Evolutionary conservation across 2,888 invertebrate genomes (phyloP).

Genomic region (Coelinius sp.): DNA sequence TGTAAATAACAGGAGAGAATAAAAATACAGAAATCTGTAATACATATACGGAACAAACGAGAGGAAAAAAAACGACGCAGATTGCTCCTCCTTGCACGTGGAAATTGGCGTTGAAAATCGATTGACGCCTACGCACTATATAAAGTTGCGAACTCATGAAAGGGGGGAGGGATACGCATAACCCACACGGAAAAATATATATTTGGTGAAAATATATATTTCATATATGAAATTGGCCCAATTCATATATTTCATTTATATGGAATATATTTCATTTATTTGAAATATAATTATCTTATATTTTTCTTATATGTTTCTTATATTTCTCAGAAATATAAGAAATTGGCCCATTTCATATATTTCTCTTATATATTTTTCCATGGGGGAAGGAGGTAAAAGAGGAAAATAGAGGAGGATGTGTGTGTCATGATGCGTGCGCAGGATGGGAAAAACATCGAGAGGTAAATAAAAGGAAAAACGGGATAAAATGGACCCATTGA

Average conservation of each 20-base stretch:
- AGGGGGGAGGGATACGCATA: background rate
- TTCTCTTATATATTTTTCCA: too few species aligned
- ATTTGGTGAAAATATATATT: too few species aligned
- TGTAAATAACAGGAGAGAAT: background rate
- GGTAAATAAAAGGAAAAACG: slow-evolving; percentile 2
- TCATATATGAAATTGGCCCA: too few species aligned
- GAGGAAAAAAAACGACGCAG: slow-evolving; percentile 17
- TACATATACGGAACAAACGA: slow-evolving; percentile 4
- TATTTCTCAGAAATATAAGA: too few species aligned
- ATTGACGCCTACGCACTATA: slow-evolving; percentile 37
- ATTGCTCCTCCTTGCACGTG: slow-evolving; percentile 45
- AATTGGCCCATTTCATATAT: too few species aligned
- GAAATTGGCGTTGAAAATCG: slow-evolving; percentile 49
- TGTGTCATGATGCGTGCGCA: slow-evolving; percentile 20
- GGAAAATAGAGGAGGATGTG: background rate
- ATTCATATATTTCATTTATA: too few species aligned
- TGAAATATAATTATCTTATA: too few species aligned
- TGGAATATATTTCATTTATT: too few species aligned
- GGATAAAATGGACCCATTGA: background rate
- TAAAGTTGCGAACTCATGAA: slow-evolving; percentile 24
- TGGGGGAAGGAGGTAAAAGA: background rate
- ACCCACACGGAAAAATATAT: too few species aligned
- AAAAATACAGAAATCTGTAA: background rate
- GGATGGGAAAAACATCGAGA: background rate
- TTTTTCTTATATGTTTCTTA: too few species aligned